phyloP scores from a whole-genome alignment of 2,797 vertebrate species.

The Linurgus olivaceus region DNA sequence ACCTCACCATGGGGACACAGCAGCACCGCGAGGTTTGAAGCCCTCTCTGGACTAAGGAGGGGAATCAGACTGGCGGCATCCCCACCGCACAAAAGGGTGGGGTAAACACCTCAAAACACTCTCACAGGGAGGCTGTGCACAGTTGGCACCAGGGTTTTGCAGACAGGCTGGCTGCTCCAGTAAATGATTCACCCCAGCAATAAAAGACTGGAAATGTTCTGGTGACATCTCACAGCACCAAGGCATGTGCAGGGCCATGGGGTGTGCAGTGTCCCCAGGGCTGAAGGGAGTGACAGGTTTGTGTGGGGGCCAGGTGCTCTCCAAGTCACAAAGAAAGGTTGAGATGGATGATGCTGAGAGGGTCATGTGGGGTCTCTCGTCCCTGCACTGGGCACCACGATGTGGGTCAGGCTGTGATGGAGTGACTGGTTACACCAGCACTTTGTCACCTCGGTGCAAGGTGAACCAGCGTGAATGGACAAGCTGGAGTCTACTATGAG shows the following conservation, averaged over 20 bases:
- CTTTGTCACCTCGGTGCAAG: neutral
- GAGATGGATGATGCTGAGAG: neutral
- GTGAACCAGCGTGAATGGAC: accelerated
- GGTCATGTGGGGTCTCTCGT: accelerated
- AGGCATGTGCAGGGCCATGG: accelerated
- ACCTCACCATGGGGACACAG: neutral
- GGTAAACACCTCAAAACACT: neutral
- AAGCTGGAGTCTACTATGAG: accelerated
- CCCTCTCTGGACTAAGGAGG: accelerated
- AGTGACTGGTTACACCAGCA: accelerated
- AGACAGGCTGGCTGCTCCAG: neutral
- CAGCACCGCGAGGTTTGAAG: accelerated
- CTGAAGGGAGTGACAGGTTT: neutral
- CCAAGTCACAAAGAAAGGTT: neutral
- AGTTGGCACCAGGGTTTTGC: neutral
- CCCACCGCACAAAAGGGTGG: accelerated
- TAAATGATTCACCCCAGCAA: neutral
- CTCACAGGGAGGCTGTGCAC: accelerated
- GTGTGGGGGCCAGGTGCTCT: neutral
- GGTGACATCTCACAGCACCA: neutral
- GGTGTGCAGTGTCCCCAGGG: accelerated
- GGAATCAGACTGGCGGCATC: neutral
- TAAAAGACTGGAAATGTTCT: neutral
- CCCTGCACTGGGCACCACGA: accelerated
- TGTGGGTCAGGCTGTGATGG: neutral